Evolutionary conservation across 1,140 invertebrate species (phyloP), one percentile per base, ranked within the genome.

Genomic region (Pemphigus obesinymphae): DNA sequence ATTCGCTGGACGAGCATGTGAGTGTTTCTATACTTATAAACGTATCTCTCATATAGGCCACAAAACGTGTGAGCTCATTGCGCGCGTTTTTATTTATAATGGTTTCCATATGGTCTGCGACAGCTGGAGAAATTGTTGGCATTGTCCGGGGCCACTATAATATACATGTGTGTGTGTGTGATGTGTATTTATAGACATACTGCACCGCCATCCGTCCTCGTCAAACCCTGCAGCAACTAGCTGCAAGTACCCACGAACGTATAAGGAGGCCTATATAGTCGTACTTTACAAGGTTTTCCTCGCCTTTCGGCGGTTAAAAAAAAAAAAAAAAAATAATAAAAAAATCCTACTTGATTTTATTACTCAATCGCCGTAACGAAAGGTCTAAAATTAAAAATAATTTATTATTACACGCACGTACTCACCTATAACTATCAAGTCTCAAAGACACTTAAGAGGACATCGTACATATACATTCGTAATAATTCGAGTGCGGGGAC

Each of bases 1-100:
- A 97, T 87, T 96, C 96, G 5, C 91, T 98, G 84, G 97, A 99
- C 89, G 96, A 98, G 89, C 95, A 97, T 89, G 96, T 97, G 90
- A 96, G 95, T 95, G 17, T 82, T 83, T 37, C 20, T 73, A 82
- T 83, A 82, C 63, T 50, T 73, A 48, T n/a, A 58, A 48, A 45
- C 37, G 40, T 73, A 37, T 50, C 7, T 73, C 0, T 34, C 23
- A 50, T 73, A 80, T 63, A 43, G 55, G 53, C 76, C 53, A 20
- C 76, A 58, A 78, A 40, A 78, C 53, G 75, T 78, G 34, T 58
- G 75, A 78, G 75, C 75, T 43, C 55, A 29, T 63, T 40, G 53
- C 55, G 37, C 55, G 37, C 37, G 53, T 80, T 80, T 80, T 58
- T 80, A 80, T 80, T 80, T 63, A 80, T 80, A 80, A 80, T 80